These are phyloP conservation scores for Mimachlamys varia DNA, from an alignment of 2,888 invertebrate genomes.

Conservation along the genomic window DNA sequence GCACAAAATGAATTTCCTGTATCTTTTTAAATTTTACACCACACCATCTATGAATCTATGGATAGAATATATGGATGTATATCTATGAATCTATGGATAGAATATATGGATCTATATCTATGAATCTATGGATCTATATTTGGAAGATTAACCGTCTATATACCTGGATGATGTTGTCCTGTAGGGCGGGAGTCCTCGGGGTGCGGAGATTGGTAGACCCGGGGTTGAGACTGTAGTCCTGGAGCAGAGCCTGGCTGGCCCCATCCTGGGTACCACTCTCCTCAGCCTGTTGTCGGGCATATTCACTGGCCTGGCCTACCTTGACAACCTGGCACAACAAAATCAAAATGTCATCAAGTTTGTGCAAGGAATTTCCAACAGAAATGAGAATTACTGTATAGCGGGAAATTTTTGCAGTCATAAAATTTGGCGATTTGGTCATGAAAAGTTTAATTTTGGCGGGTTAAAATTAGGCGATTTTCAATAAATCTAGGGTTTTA, in stretches of 20 bases:
- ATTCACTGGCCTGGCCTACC: constrained; percentile 85
- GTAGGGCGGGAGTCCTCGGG: constrained; percentile 92
- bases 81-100: no score
- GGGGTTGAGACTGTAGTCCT: constrained; percentile 92
- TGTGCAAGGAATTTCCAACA: no score
- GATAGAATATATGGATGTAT: no score
- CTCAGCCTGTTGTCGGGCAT: constrained; percentile 89
- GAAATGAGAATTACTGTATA: no score
- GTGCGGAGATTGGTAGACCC: constrained; percentile 85
- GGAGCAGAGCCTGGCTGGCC: constrained; percentile 92
- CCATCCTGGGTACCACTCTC: constrained; percentile 88
- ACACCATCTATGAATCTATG: no score
- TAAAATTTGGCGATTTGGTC: no score
- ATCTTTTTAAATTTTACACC: background rate
- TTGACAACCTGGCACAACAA: constrained; percentile 73
- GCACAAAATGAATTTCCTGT: background rate
- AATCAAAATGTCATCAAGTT: background rate
- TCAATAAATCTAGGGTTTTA: no score
- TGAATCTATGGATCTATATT: no score
- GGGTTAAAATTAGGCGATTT: no score
- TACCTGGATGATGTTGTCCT: constrained; percentile 87
- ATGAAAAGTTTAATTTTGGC: no score
- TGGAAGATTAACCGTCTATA: background rate
- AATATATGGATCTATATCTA: no score
- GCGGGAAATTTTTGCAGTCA: no score